These are phyloP conservation scores for Cryptomyrus ogoouensis DNA, from an alignment of 2,113 vertebrate genomes.

Conservation along the genomic window DNA sequence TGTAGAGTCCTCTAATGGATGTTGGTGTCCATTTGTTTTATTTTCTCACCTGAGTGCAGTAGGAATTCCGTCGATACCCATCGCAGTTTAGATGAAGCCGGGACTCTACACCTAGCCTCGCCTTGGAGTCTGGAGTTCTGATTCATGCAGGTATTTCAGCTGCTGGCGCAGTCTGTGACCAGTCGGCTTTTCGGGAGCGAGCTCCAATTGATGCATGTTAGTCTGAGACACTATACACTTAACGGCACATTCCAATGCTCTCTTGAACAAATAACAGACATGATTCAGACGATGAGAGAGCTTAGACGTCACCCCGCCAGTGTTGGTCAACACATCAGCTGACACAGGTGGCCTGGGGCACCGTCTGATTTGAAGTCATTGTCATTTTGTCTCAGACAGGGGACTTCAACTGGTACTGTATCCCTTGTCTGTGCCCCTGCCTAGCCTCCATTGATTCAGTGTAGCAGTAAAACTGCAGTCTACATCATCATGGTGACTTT, in stretches of 20 bases:
- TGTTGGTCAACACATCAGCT: not conserved
- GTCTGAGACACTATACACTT: constrained; percentile 28
- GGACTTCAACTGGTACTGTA: not conserved
- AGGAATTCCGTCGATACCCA: constrained; percentile 36
- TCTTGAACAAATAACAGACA: constrained; percentile 15
- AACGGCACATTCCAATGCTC: constrained; percentile 10
- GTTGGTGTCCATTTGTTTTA: not conserved
- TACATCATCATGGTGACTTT: not conserved
- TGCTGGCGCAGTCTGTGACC: no score
- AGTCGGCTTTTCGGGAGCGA: not conserved
- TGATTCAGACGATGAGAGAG: not conserved
- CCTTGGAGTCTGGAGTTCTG: not conserved
- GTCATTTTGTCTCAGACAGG: not conserved
- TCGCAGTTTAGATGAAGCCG: constrained; percentile 37
- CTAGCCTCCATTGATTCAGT: not conserved
- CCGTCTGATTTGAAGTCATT: not conserved
- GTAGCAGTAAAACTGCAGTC: not conserved
- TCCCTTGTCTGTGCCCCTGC: not conserved
- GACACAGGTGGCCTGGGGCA: not conserved
- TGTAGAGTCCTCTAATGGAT: not conserved
- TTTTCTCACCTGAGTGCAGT: constrained; percentile 22
- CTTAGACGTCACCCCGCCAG: not conserved
- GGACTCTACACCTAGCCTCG: not conserved
- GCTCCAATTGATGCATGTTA: constrained; percentile 12
- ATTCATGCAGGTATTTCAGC: not conserved